Conservation (phyloP, 1,140 invertebrate species). For the Gonioctena quinquepunctata region DNA sequence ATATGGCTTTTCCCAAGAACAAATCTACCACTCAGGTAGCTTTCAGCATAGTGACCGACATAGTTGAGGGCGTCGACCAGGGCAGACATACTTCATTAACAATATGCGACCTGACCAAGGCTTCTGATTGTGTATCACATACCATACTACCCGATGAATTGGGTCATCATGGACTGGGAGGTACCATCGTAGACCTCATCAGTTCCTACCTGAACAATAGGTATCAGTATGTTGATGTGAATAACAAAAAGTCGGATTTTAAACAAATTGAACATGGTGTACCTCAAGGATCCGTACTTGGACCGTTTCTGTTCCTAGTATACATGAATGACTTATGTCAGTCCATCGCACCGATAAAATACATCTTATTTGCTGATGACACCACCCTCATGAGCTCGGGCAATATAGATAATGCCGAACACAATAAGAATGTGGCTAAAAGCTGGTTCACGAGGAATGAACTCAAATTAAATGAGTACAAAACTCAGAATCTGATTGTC, state of each 20-base stretch:
- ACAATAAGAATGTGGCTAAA: too few species aligned
- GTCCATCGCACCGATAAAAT: not conserved
- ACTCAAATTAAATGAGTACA: too few species aligned
- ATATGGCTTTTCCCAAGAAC: not conserved
- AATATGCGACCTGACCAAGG: not conserved
- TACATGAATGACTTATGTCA: not conserved
- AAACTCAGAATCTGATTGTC: too few species aligned
- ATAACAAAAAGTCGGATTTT: not conserved
- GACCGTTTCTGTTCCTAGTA: not conserved
- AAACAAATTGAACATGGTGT: not conserved
- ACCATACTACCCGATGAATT: not conserved
- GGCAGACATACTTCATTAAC: not conserved
- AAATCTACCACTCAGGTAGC: not conserved
- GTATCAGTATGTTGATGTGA: not conserved
- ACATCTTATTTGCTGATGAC: too few species aligned
- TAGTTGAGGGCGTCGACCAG: not conserved
- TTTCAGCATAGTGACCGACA: not conserved
- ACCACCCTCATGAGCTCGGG: too few species aligned
- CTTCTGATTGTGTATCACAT: not conserved
- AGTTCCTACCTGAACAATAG: not conserved
- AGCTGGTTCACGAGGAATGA: too few species aligned
- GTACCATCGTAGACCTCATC: not conserved
- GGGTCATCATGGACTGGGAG: not conserved
- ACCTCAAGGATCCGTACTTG: not conserved
- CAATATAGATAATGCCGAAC: too few species aligned